Evolutionary conservation across 1,140 invertebrate genomes (phyloP).

Genomic region (Drosophila lowei): DNA sequence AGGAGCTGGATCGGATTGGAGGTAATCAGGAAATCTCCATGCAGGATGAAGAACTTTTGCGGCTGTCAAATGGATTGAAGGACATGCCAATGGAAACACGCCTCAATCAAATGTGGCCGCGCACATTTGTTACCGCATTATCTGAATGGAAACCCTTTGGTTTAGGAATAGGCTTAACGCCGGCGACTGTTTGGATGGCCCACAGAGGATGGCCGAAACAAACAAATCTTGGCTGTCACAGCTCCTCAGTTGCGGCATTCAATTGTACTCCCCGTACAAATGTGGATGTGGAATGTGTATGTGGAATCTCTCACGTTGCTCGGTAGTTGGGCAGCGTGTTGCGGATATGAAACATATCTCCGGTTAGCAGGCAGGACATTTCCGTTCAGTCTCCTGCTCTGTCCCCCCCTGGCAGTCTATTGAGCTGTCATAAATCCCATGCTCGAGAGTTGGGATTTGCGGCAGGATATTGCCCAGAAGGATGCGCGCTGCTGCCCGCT

Average conservation of each 20-base stretch:
- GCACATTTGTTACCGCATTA: constrained; percentile 28
- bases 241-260: constrained; percentile 48
- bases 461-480: constrained; percentile 76
- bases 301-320: constrained; percentile 36
- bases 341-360: constrained; percentile 83
- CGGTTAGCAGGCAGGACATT: constrained; percentile 82
- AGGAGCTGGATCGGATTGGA: too few species aligned
- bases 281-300: constrained; percentile 19
- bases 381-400: constrained; percentile 46
- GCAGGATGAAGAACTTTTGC: constrained; percentile 26
- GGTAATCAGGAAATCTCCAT: neutral
- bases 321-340: constrained; percentile 45
- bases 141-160: constrained; percentile 47
- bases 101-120: constrained; percentile 43
- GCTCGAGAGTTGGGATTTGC: constrained; percentile 56
- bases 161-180: constrained; percentile 15
- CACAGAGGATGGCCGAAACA: constrained; percentile 19
- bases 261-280: constrained; percentile 24
- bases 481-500: constrained; percentile 53
- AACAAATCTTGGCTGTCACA: constrained; percentile 77
- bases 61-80: constrained; percentile 51
- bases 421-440: constrained; percentile 77
- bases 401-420: constrained; percentile 15
- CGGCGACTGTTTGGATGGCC: neutral
- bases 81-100: constrained; percentile 52